Evolutionary conservation across 2,888 invertebrate genomes (phyloP), one percentile per base, ranked within the genome.

Genomic region (Drosophila maculinotata): DNA sequence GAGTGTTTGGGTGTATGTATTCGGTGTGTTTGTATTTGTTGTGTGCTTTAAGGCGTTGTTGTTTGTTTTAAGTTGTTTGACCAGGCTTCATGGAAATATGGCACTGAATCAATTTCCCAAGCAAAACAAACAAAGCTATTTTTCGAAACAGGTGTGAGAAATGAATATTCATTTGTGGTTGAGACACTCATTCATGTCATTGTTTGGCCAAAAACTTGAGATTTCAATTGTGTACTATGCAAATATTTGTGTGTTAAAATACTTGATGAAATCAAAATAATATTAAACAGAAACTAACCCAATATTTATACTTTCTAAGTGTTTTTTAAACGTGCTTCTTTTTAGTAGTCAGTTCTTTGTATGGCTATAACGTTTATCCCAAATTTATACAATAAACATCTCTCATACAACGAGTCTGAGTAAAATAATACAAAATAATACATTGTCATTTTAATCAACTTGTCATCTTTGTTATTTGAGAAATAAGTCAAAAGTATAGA

Each of bases 21-120:
- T n/a, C n/a, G 1, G n/a, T 12, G 6, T 28, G 23, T 33, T n/a
- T 14, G 15, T 15, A 7, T 20, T 17, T 35, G 45, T 35, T 9
- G 20, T 20, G 31, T 47, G 54, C 36, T 42, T 64, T 20, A 58
- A 44, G 60, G 20, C 56, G 7, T 20, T 56, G 7, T 41, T 36
- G 53, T 42, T 67, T 59, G 51, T 62, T 56, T 64, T 52, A 45
- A 64, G 75, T 56, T 70, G 51, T 64, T 58, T 57, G 60, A 38
- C 30, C 56, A 39, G 54, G 26, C 57, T 62, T 42, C 52, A 73
- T 52, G n/a, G 35, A 39, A 63, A 51, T 38, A 41, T 58, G 47
- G 35, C 54, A 62, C 64, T 78, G 63, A 63, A 81, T 77, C 62
- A 68, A 45, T 35, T 47, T 36, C 30, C 4, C 31, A 17, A 17